Evolutionary conservation across 2,888 invertebrate species (phyloP), one percentile per base, ranked within the genome.

Genomic region (Oscheius onirici): DNA sequence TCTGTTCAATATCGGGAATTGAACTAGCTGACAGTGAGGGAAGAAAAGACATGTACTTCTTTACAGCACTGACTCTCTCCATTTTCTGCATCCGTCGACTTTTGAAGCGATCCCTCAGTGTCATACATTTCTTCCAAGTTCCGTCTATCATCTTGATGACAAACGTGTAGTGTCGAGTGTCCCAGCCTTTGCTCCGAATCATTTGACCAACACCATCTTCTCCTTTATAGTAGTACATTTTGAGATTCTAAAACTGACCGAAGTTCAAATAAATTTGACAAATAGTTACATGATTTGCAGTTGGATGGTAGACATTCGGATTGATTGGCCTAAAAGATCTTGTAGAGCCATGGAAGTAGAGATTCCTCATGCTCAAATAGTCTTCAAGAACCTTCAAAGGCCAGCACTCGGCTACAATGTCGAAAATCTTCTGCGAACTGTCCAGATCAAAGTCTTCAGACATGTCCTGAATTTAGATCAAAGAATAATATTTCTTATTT

Each of bases 41-140:
- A 8, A 24, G 51, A 3, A 51, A 22, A 46, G 20, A 46, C n/a
- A 20, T 46, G 46, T 5, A n/a, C 3, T 11, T 22, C 28, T 24
- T 26, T 3, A 26, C 55, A 15, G n/a, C 13, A 26, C 28, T 20
- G 26, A 28, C 11, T 13, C 8, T 11, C 20, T 26, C 28, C 55
- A 8, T 55, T 28, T 55, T 55, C 34, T 24, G 55, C 10, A 8
- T 2, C 3, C 15, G 26, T 55, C 28, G 22, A 24, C 17, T 26
- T 13, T 28, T 55, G 8, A 26, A 22, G 17, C 24, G 11, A 11
- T 51, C 51, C 51, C 10, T 20, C 20, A 51, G 20, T 2, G 17
- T 24, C 24, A 55, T 55, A 55, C 34, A 55, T 28, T 55, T 55
- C 17, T n/a, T 55, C 55, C 55, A 55, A 15, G 11, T 10, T 8